Percentiles rank a stretch among this genome's conserved stretches.
These are phyloP conservation scores for Recurvirostra avosetta DNA, from an alignment of 2,113 vertebrate species.

Conservation along the genomic window DNA sequence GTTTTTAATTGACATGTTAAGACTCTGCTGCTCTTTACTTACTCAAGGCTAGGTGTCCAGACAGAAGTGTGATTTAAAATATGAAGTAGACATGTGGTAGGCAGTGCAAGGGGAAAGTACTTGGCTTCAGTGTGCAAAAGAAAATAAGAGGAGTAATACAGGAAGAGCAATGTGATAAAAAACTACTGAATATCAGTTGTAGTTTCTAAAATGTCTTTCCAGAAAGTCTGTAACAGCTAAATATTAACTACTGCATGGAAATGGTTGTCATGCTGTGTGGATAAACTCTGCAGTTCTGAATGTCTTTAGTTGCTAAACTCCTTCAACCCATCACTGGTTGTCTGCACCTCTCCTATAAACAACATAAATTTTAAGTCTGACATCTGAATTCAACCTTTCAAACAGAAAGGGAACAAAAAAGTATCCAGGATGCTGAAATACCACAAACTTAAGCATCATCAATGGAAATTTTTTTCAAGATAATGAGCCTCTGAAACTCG, in stretches of 20 bases:
- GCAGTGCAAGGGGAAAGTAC: background rate
- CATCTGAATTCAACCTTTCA: background rate
- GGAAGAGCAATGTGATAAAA: background rate
- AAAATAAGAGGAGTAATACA: background rate
- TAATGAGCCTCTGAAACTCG: background rate
- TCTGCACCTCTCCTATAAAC: background rate
- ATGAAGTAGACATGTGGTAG: background rate
- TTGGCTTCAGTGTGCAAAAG: background rate
- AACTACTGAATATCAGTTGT: background rate
- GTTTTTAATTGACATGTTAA: background rate
- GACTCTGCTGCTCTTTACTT: background rate
- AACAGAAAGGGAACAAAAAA: background rate
- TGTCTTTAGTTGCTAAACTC: background rate
- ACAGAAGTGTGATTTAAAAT: background rate
- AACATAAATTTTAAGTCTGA: background rate
- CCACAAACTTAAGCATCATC: background rate
- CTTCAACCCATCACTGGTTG: background rate
- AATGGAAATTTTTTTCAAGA: background rate
- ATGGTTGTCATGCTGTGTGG: background rate
- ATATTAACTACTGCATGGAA: background rate
- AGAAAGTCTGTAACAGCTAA: background rate
- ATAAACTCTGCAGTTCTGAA: background rate
- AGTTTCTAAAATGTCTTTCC: background rate
- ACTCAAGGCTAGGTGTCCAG: background rate
- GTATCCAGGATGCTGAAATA: background rate